Base-by-base conservation (phyloP, 2,888 invertebrate species). In the Synergus umbraculus region DNA sequence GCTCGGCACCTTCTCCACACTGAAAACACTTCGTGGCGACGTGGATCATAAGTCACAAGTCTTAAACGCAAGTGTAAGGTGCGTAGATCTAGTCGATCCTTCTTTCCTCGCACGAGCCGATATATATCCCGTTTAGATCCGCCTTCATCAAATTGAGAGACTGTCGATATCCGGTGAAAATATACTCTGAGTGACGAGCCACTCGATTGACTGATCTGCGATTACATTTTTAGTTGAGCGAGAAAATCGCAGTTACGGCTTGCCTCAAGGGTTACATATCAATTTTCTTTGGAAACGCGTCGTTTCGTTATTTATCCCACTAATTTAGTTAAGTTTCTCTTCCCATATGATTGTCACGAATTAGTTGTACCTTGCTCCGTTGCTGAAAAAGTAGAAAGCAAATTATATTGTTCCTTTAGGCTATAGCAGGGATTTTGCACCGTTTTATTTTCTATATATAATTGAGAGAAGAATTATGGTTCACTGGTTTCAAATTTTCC, bases 31-130 rank as follows among this genome's bases (percentile, higher is more conserved):
- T 60, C 73, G 76, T 76, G 58, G 44, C 66, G 79, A 77, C 77
- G 80, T 82, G 79, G 79, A 78, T 76, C 79, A 82, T 84, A 84
- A 77, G 63, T 81, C 80, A 80, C 79, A 79, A 80, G 76, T 64
- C 66, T 66, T 80, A 82, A 80, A 81, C 73, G 65, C 73, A 79
- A 18, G 64, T 66, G 63, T 63, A 67, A 80, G 65, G 67, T 80
- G 79, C 78, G 78, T 80, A 76, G 66, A 41, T 46, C 22, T 29
- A 63, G 37, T 15, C 49, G 64, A 69, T 69, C 64, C 37, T 65
- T 78, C 64, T 77, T 58, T 69, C 78, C 78, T 76, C 73, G 67
- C 79, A 64, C 77, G 54, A 79, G 78, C 66, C 79, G 79, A 77
- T 81, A 78, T 80, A 77, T 81, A 78, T 80, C 37, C 49, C 46